These are phyloP conservation scores for Nesometra sesokonis DNA, from an alignment of 35 echinoderm and acorn worm genomes.

Conservation along the genomic window DNA sequence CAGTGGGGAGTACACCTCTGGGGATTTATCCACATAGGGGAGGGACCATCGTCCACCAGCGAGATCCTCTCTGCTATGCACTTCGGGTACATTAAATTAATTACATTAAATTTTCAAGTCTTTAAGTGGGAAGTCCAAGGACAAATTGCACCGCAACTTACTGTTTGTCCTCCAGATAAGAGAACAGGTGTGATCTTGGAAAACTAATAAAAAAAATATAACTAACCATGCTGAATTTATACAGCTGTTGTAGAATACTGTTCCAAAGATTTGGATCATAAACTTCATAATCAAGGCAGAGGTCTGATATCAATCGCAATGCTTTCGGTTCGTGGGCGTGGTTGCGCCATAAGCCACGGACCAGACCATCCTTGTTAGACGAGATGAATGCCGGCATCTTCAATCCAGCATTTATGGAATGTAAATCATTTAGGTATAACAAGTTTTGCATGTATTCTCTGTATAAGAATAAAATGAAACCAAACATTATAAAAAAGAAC, in stretches of 20 bases:
- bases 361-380: slow-evolving; percentile 70
- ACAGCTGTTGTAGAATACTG: slow-evolving; percentile 64
- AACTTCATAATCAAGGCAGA: slow-evolving; percentile 67
- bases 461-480: background rate
- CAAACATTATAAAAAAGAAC: background rate
- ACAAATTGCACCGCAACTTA: background rate
- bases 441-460: slow-evolving; percentile 73
- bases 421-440: slow-evolving; percentile 61
- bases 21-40: no score
- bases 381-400: slow-evolving; percentile 46
- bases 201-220: background rate
- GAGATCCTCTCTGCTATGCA: no score
- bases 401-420: slow-evolving; percentile 49
- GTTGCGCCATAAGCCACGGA: slow-evolving; percentile 68
- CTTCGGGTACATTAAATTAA: no score
- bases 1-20: no score
- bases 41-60: no score
- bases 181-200: background rate
- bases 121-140: no score
- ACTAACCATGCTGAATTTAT: slow-evolving; percentile 68
- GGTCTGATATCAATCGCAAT: slow-evolving; percentile 57
- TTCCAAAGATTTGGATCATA: slow-evolving; percentile 73
- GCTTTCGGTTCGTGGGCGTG: slow-evolving; percentile 81
- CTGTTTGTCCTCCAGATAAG: no score
- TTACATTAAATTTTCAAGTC: no score